These are phyloP conservation scores for Brachylomia viminalis DNA, from an alignment of 2,888 invertebrate genomes.

Conservation along the genomic window DNA sequence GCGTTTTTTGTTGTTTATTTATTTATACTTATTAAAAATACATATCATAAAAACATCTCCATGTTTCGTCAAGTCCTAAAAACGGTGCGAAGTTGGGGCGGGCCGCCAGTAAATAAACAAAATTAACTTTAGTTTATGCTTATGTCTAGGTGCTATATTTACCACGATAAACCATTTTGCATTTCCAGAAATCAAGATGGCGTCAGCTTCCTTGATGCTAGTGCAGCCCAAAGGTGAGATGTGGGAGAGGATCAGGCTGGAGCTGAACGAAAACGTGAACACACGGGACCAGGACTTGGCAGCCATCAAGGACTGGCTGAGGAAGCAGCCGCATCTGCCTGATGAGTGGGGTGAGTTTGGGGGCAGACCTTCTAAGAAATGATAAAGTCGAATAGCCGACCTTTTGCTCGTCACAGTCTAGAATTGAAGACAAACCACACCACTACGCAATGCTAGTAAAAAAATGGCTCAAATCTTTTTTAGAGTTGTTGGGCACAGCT, in stretches of 20 bases:
- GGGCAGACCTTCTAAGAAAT: background rate
- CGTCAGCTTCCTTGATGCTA: conserved; percentile 88
- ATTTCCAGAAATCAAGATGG: conserved; percentile 72
- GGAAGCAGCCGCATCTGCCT: conserved; percentile 92
- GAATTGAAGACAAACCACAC: no score
- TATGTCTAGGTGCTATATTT: no score
- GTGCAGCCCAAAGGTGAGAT: conserved; percentile 92
- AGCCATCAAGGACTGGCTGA: conserved; percentile 92
- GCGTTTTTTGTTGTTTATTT: background rate
- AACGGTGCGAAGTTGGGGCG: no score
- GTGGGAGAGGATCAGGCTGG: conserved; percentile 92
- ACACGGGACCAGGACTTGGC: conserved; percentile 90
- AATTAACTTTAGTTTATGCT: no score
- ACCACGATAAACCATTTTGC: background rate
- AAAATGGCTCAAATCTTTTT: no score
- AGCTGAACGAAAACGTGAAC: conserved; percentile 92
- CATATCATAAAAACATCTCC: no score
- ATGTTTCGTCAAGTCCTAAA: no score
- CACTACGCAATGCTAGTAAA: no score
- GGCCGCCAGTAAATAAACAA: no score
- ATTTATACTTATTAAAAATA: background rate
- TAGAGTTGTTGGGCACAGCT: no score
- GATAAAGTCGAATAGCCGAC: no score
- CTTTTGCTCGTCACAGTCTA: no score
- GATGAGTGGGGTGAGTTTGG: conserved; percentile 86